Conservation (phyloP, 2,888 invertebrate species). For the Bursaphelenchus okinawaensis region DNA sequence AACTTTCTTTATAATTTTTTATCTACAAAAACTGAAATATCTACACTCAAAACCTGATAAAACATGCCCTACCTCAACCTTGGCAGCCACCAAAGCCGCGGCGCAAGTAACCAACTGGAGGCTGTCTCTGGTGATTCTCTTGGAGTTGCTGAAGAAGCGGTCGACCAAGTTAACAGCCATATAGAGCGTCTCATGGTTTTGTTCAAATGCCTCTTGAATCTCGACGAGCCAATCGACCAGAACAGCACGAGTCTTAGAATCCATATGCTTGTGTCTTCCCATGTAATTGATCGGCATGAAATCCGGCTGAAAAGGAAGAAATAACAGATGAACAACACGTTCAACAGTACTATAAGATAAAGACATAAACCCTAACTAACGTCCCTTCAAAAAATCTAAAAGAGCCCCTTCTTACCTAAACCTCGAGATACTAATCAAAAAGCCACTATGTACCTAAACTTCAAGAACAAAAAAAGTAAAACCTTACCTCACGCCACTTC, state of each 20-base stretch:
- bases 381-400: too few species aligned
- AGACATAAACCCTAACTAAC: too few species aligned
- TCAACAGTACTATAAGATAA: too few species aligned
- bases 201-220: conserved; percentile 71
- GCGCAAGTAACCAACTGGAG: conserved; percentile 87
- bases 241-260: conserved; percentile 76
- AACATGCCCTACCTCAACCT: conserved; percentile 85
- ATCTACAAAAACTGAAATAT: too few species aligned
- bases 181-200: conserved; percentile 96
- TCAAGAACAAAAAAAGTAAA: background rate
- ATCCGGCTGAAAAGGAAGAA: background rate
- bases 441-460: too few species aligned
- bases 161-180: conserved; percentile 92
- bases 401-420: too few species aligned
- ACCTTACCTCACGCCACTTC: conserved; percentile 73
- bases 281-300: background rate
- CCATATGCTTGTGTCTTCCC: background rate
- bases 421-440: too few species aligned
- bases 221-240: conserved; percentile 99
- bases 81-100: conserved; percentile 84
- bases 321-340: background rate
- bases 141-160: conserved; percentile 19
- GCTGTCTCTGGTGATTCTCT: background rate
- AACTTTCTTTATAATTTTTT: too few species aligned
- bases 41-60: too few species aligned